These are phyloP conservation scores for Ischnus inquisitorius DNA, from an alignment of 2,888 invertebrate species.

Conservation along the genomic window DNA sequence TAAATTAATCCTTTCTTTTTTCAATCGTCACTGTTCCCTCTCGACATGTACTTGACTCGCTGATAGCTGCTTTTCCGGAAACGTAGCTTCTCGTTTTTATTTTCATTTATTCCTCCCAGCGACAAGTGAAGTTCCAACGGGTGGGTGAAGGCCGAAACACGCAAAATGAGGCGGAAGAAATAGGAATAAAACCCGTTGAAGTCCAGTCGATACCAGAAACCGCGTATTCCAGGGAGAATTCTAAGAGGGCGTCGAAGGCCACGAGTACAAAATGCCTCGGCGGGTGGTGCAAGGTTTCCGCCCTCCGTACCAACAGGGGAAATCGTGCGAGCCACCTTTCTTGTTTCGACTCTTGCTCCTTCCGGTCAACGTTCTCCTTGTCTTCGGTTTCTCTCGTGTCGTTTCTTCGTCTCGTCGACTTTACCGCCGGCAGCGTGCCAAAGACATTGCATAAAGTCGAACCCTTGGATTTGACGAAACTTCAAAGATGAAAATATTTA, in stretches of 20 bases:
- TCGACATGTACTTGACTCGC: not conserved
- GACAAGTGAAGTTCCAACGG: not conserved
- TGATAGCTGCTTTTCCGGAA: not conserved
- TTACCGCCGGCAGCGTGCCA: not conserved
- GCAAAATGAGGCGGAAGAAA: not conserved
- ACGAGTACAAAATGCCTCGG: not conserved
- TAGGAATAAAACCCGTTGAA: not conserved
- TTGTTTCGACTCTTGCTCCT: not conserved
- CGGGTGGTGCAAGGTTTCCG: constrained; percentile 9
- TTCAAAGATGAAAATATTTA: not conserved
- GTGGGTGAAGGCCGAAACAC: not conserved
- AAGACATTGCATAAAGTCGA: not conserved
- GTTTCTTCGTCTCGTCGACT: not conserved
- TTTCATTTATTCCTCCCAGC: not conserved
- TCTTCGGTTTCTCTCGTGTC: not conserved
- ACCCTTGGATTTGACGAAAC: not conserved
- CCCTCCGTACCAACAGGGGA: not conserved
- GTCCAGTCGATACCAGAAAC: constrained; percentile 2
- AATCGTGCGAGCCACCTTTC: not conserved
- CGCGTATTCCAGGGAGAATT: not conserved
- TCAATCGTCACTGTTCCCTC: not conserved
- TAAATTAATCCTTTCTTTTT: not conserved
- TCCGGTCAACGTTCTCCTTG: not conserved
- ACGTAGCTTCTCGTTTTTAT: not conserved
- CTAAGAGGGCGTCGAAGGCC: constrained; percentile 13